A percentile compares a stretch with the other conserved stretches of the same genome.
Evolutionary conservation across 2,113 vertebrate species (phyloP).

Genomic region (Tamias sibiricus): DNA sequence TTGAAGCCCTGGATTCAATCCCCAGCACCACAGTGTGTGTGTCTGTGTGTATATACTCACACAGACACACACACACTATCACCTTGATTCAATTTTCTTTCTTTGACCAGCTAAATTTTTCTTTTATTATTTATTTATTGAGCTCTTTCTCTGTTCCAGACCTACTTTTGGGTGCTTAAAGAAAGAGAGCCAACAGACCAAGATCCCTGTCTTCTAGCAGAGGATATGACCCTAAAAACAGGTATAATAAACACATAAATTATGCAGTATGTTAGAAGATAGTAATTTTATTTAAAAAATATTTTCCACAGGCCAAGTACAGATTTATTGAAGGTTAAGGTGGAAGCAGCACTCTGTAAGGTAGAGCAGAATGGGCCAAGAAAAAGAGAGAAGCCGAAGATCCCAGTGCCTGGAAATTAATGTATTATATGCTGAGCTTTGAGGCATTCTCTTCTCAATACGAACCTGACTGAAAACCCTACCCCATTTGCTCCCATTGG

Average conservation of each 20-base stretch:
- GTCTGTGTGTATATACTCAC: neutral
- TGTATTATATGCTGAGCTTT: no score
- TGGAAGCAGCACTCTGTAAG: no score
- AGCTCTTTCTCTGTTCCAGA: slow-evolving; percentile 6
- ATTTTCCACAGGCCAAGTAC: no score
- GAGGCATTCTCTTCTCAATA: no score
- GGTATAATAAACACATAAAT: neutral
- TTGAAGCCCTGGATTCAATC: neutral
- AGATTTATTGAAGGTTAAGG: no score
- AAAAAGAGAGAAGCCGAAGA: no score
- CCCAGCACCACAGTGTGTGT: neutral
- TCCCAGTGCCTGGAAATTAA: no score
- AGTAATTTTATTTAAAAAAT: neutral
- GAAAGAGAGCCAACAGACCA: neutral
- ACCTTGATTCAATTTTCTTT: neutral
- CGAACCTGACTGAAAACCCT: no score
- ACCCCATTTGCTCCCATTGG: no score
- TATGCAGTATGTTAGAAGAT: neutral
- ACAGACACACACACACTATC: neutral
- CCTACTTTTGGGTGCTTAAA: neutral
- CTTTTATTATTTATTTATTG: neutral
- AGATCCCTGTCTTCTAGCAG: neutral
- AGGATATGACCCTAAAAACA: neutral
- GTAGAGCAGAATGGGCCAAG: no score
- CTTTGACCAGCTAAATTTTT: slow-evolving; percentile 1